A percentile compares a stretch with the other conserved stretches of the same genome.
These are phyloP conservation scores for Idaea dimidiata DNA, from an alignment of 2,888 invertebrate genomes.

Conservation along the genomic window DNA sequence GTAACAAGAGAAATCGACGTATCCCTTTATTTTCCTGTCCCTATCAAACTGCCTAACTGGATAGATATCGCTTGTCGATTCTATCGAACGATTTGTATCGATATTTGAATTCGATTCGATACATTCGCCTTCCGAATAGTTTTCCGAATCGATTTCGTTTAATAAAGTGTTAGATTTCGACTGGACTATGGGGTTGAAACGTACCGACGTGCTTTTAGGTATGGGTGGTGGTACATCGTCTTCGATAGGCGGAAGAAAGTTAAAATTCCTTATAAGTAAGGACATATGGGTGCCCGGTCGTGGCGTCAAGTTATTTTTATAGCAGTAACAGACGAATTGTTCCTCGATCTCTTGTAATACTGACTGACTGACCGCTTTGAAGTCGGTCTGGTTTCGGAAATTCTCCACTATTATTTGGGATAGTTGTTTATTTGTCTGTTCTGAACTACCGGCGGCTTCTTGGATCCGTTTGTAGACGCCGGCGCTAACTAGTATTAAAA, in stretches of 20 bases:
- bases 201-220: conserved; percentile 76
- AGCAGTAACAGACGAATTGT: conserved; percentile 89
- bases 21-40: conserved; percentile 87
- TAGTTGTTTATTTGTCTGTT: conserved; percentile 90
- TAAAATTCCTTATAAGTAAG: conserved; percentile 91
- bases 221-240: conserved; percentile 41
- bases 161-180: conserved; percentile 69
- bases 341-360: conserved; percentile 91
- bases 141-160: conserved; percentile 69
- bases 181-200: conserved; percentile 83
- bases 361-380: conserved; percentile 91
- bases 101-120: conserved; percentile 51
- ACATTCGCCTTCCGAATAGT: conserved; percentile 58
- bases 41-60: conserved; percentile 74
- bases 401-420: conserved; percentile 90
- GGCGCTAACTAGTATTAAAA: conserved; percentile 91
- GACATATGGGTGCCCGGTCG: conserved; percentile 91
- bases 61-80: conserved; percentile 69
- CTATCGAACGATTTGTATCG: conserved; percentile 65
- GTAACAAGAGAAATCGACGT: conserved; percentile 92
- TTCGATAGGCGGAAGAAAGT: conserved; percentile 84
- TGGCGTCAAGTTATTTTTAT: conserved; percentile 75
- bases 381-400: conserved; percentile 88
- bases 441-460: conserved; percentile 85
- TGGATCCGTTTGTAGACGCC: conserved; percentile 92